Conservation (phyloP, 2,797 vertebrate species). For the Sebastes glaucus region DNA sequence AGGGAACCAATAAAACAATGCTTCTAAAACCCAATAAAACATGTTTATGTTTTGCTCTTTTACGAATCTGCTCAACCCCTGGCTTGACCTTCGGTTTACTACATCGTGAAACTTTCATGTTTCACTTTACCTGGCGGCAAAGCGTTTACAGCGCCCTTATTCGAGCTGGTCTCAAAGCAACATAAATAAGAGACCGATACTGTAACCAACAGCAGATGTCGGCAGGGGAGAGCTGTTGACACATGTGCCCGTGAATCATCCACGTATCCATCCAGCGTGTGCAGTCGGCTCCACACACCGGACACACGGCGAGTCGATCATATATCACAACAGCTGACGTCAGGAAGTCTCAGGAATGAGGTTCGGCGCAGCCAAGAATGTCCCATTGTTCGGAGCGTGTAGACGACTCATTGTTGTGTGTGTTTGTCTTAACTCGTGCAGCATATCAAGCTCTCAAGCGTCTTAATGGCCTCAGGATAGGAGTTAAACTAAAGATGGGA, state of each 20-base stretch:
- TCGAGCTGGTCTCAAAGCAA: background rate
- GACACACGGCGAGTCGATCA: slow-evolving; percentile 47
- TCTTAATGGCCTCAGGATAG: slow-evolving; percentile 15
- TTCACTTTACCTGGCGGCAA: slow-evolving; percentile 37
- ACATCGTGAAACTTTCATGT: slow-evolving; percentile 42
- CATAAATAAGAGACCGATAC: slow-evolving; percentile 44
- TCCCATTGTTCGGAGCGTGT: slow-evolving; percentile 59
- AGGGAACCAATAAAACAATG: slow-evolving; percentile 59
- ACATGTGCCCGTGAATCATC: slow-evolving; percentile 56
- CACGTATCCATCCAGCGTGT: background rate
- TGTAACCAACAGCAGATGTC: slow-evolving; percentile 69
- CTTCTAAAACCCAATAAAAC: slow-evolving; percentile 61
- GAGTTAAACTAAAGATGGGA: slow-evolving; percentile 27
- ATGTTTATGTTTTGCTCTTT: slow-evolving; percentile 38
- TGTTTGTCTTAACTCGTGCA: slow-evolving; percentile 41
- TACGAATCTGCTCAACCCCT: slow-evolving; percentile 25
- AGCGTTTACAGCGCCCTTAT: slow-evolving; percentile 3
- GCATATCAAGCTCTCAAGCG: slow-evolving; percentile 12
- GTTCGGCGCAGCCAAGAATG: slow-evolving; percentile 50
- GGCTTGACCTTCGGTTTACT: slow-evolving; percentile 51
- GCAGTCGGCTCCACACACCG: slow-evolving; percentile 16
- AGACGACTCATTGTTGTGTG: slow-evolving; percentile 18
- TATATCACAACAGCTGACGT: slow-evolving; percentile 76
- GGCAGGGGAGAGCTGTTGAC: slow-evolving; percentile 46
- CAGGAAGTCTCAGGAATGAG: slow-evolving; percentile 71